These are phyloP conservation scores for Peromyscus eremicus DNA, from an alignment of 2,797 vertebrate species.

Conservation along the genomic window DNA sequence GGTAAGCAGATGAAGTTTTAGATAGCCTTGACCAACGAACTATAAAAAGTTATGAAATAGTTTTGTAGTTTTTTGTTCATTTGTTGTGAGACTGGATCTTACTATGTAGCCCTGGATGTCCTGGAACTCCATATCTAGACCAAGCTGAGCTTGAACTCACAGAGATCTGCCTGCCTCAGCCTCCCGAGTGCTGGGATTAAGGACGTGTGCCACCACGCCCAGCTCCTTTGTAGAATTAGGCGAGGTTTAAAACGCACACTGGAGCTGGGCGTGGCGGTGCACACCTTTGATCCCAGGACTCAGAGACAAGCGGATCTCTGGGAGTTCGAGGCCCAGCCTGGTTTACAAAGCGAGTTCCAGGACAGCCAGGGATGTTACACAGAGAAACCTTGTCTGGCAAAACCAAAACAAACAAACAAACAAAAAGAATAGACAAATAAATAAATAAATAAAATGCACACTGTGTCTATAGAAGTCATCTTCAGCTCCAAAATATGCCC, in stretches of 20 bases:
- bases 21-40: not conserved
- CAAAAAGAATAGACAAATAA: too few relatives aligned
- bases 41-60: not conserved
- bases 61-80: not conserved
- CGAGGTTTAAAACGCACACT: not conserved
- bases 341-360: not conserved
- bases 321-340: not conserved
- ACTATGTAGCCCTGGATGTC: not conserved
- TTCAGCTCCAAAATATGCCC: not conserved
- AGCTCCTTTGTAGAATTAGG: not conserved
- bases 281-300: not conserved
- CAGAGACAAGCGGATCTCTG: not conserved
- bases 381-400: not conserved
- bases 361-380: not conserved
- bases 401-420: not conserved
- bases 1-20: not conserved
- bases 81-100: not conserved
- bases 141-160: not conserved
- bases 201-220: too few relatives aligned
- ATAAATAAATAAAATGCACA: not conserved
- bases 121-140: not conserved
- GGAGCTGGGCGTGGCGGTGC: not conserved
- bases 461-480: not conserved
- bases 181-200: not conserved
- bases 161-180: not conserved